phyloP scores from a whole-genome alignment of 1,140 invertebrate genomes.

The Drosophila novamexicana region DNA sequence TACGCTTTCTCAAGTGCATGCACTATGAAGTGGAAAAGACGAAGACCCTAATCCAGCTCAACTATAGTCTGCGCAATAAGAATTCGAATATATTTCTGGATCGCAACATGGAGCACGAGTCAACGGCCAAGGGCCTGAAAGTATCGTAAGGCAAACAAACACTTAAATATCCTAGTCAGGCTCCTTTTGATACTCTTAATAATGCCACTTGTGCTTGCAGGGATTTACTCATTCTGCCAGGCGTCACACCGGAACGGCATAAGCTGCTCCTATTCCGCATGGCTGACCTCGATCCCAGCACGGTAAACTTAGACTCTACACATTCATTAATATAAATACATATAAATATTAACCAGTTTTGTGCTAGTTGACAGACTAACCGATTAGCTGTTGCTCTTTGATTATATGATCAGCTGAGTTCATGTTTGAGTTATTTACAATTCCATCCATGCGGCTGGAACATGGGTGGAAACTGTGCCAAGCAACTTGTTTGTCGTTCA shows the following conservation, averaged over 20 bases:
- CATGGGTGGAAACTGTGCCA: neutral
- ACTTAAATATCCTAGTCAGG: too few relatives aligned
- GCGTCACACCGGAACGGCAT: slow-evolving; percentile 85
- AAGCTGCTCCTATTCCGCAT: slow-evolving; percentile 76
- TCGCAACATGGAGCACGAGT: slow-evolving; percentile 86
- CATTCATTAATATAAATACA: neutral
- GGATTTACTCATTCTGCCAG: slow-evolving; percentile 87
- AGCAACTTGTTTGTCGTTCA: neutral
- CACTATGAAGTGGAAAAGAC: slow-evolving; percentile 86
- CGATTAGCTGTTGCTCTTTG: too few relatives aligned
- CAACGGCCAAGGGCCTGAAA: slow-evolving; percentile 86
- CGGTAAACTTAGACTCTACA: slow-evolving; percentile 41
- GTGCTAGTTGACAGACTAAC: neutral
- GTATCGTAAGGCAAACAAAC: slow-evolving; percentile 84
- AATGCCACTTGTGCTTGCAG: slow-evolving; percentile 70
- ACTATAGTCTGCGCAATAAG: slow-evolving; percentile 87
- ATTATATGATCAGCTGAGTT: neutral
- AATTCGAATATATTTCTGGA: slow-evolving; percentile 88
- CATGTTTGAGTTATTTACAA: too few relatives aligned
- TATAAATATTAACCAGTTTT: neutral
- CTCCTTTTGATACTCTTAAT: neutral
- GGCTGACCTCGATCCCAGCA: slow-evolving; percentile 61
- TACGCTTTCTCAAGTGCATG: slow-evolving; percentile 84
- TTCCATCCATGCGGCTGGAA: neutral
- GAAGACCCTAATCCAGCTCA: slow-evolving; percentile 87